Evolutionary conservation across 2,113 vertebrate genomes (phyloP).

Genomic region (Onychostruthus taczanowskii): DNA sequence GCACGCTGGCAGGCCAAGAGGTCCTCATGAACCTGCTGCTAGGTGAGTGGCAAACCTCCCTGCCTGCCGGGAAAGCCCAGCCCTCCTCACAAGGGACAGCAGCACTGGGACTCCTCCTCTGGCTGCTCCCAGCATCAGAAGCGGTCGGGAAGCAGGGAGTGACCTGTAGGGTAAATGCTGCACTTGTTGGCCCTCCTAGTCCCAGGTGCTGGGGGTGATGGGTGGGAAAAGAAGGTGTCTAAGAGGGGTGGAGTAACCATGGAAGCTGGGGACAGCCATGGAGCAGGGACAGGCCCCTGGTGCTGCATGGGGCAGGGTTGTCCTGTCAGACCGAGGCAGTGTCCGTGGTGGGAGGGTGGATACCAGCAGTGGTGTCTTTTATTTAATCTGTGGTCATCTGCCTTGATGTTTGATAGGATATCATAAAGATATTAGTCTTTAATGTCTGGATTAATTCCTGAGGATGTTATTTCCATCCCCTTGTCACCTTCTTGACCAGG

Average conservation of each 20-base stretch:
- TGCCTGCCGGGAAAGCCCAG: neutral
- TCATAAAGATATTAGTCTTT: neutral
- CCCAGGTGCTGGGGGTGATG: neutral
- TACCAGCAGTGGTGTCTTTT: neutral
- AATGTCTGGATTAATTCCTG: neutral
- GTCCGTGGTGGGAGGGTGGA: neutral
- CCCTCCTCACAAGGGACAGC: neutral
- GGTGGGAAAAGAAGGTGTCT: neutral
- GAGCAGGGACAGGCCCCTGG: neutral
- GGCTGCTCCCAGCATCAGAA: neutral
- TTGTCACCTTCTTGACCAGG: neutral
- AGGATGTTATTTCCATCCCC: neutral
- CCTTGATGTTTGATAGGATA: neutral
- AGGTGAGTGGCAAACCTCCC: constrained; percentile 78
- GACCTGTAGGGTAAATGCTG: neutral
- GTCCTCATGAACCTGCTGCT: constrained; percentile 95
- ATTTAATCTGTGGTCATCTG: neutral
- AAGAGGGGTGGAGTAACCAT: neutral
- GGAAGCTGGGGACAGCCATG: neutral
- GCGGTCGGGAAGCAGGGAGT: neutral
- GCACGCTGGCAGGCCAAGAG: constrained; percentile 92
- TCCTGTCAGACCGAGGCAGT: neutral
- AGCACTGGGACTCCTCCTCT: constrained; percentile 20
- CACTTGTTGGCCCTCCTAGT: fast-evolving
- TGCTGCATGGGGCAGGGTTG: neutral